These are phyloP conservation scores for Melinopterus prodromus DNA, from an alignment of 2,888 invertebrate genomes.

Conservation along the genomic window DNA sequence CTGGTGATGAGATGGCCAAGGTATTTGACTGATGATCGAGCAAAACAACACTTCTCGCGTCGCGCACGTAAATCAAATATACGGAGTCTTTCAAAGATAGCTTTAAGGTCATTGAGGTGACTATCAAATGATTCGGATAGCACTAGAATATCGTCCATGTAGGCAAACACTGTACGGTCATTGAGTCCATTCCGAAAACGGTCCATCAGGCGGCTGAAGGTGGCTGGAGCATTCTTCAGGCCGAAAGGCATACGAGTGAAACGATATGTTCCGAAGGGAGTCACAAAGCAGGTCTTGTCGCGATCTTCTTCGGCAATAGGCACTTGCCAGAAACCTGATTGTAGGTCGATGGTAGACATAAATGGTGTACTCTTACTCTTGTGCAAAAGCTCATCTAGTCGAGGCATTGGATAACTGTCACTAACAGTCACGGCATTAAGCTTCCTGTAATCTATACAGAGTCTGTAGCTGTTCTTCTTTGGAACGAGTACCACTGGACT, in stretches of 20 bases:
- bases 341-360: slow-evolving; percentile 52
- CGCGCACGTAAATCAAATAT: too few species aligned
- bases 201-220: slow-evolving; percentile 45
- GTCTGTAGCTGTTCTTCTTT: slow-evolving; percentile 48
- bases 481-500: slow-evolving; percentile 52
- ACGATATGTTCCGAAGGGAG: slow-evolving; percentile 50
- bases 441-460: slow-evolving; percentile 53
- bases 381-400: slow-evolving; percentile 56
- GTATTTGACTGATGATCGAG: slow-evolving; percentile 33
- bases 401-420: slow-evolving; percentile 41
- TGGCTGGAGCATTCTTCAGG: slow-evolving; percentile 44
- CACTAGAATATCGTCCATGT: too few species aligned
- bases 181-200: too few species aligned
- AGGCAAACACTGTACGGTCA: too few species aligned
- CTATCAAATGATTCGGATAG: too few species aligned
- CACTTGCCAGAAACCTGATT: slow-evolving; percentile 55
- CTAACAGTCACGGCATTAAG: slow-evolving; percentile 42
- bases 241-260: slow-evolving; percentile 46
- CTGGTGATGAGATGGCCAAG: slow-evolving; percentile 40
- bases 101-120: too few species aligned
- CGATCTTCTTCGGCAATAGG: slow-evolving; percentile 53
- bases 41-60: too few species aligned
- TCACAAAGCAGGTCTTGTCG: slow-evolving; percentile 35
- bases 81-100: too few species aligned
- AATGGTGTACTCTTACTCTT: slow-evolving; percentile 45